Evolutionary conservation across 30 jellyfish, hydroid and myxozoan genomes (phyloP).

Genomic region (Cassiopea xamachana): DNA sequence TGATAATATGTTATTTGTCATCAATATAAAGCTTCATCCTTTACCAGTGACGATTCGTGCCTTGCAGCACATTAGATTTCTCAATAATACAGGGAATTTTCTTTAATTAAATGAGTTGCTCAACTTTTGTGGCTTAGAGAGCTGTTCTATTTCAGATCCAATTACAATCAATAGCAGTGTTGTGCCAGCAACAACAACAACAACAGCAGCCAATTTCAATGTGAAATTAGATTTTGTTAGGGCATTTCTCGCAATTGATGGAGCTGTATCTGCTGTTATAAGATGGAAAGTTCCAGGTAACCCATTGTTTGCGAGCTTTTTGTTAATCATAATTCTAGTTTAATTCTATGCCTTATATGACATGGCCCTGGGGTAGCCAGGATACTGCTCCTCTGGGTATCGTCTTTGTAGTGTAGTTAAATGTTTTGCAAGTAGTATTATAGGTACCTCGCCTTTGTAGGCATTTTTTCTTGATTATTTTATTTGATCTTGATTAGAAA

Average conservation of each 20-base stretch:
- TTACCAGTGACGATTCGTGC: background rate
- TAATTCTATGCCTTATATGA: background rate
- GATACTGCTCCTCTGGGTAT: no score
- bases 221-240: constrained; percentile 4
- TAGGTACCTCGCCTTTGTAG: background rate
- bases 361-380: background rate
- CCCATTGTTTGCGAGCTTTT: background rate
- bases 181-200: background rate
- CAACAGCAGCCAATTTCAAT: background rate
- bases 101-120: background rate
- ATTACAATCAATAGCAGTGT: background rate
- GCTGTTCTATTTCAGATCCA: background rate
- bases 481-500: background rate
- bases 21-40: no score
- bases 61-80: background rate
- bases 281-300: constrained; percentile 66
- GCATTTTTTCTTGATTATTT: no score
- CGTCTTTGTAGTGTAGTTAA: no score
- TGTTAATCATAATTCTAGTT: background rate
- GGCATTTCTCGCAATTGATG: background rate
- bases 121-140: background rate
- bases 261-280: constrained; percentile 21
- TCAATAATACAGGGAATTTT: background rate
- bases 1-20: no score
- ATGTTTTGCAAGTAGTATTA: no score